These are phyloP conservation scores for Oxygymnocypris stewartii DNA, from an alignment of 2,113 vertebrate genomes.

Conservation along the genomic window DNA sequence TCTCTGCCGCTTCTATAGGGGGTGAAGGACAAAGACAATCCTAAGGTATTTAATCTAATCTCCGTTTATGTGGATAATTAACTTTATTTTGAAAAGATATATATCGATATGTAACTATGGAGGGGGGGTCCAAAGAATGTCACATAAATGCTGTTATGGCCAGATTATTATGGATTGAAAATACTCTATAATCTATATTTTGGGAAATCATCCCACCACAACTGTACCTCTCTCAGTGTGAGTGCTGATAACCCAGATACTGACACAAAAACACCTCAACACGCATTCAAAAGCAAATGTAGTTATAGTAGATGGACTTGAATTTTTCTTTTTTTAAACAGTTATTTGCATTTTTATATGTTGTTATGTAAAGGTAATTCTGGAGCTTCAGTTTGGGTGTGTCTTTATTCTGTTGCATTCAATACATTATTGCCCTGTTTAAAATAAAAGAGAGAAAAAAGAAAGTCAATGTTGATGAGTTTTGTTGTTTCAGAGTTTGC, in stretches of 20 bases:
- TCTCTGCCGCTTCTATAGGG: constrained; percentile 56
- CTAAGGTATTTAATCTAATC: constrained; percentile 72
- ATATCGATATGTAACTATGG: constrained; percentile 71
- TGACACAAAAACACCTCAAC: neutral
- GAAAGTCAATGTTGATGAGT: constrained; percentile 34
- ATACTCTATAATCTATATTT: constrained; percentile 11
- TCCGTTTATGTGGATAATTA: constrained; percentile 77
- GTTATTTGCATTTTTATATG: constrained; percentile 33
- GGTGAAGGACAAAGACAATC: constrained; percentile 66
- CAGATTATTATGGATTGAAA: constrained; percentile 27
- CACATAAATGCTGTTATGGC: constrained; percentile 44
- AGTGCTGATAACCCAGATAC: neutral
- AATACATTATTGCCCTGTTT: constrained; percentile 41
- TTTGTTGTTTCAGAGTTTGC: constrained; percentile 31
- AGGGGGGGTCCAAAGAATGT: constrained; percentile 62
- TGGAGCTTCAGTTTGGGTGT: constrained; percentile 32
- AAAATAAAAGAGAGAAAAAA: neutral
- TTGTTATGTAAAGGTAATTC: constrained; percentile 44
- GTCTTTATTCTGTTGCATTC: constrained; percentile 26
- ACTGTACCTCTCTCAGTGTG: neutral
- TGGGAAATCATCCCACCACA: constrained; percentile 12
- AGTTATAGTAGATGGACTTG: neutral
- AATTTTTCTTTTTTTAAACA: constrained; percentile 1
- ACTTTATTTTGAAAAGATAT: constrained; percentile 74
- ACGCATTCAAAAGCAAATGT: neutral